A percentile compares a stretch with the other conserved stretches of the same genome.
phyloP scores from a whole-genome alignment of 2,797 vertebrate species.

The Arrhamphus sclerolepis region DNA sequence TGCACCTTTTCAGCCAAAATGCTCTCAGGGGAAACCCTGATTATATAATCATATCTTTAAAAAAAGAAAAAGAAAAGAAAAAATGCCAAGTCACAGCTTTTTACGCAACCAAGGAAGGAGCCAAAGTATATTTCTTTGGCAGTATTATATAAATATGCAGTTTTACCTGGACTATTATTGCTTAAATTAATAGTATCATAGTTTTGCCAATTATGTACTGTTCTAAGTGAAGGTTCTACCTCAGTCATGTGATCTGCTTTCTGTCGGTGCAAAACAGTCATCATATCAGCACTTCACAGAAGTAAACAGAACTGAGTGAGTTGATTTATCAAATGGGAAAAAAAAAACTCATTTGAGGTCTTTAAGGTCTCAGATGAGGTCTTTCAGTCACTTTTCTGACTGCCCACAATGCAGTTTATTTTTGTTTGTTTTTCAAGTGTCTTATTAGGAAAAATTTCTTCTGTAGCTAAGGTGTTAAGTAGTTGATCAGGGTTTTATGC shows the following conservation, averaged over 20 bases:
- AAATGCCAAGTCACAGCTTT: conserved; percentile 21
- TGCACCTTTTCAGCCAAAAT: conserved; percentile 86
- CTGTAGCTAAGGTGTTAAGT: not conserved
- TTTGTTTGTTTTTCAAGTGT: not conserved
- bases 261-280: conserved; percentile 13
- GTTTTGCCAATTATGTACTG: no score
- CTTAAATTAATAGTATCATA: conserved; percentile 2
- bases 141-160: conserved; percentile 26
- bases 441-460: not conserved
- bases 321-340: not conserved
- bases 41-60: not conserved
- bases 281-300: conserved; percentile 39
- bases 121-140: conserved; percentile 22
- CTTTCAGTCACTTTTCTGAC: not conserved
- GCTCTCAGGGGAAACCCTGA: conserved; percentile 81
- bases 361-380: not conserved
- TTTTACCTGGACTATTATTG: conserved; percentile 12
- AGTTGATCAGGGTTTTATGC: not conserved
- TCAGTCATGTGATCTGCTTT: conserved; percentile 40
- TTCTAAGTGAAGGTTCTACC: conserved; percentile 50
- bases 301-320: conserved; percentile 1
- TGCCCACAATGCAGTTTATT: not conserved
- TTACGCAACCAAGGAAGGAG: conserved; percentile 15
- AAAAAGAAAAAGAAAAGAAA: not conserved
- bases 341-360: not conserved